phyloP scores from a whole-genome alignment of 2,797 vertebrate genomes.

The Coranthus polyacanthus region DNA sequence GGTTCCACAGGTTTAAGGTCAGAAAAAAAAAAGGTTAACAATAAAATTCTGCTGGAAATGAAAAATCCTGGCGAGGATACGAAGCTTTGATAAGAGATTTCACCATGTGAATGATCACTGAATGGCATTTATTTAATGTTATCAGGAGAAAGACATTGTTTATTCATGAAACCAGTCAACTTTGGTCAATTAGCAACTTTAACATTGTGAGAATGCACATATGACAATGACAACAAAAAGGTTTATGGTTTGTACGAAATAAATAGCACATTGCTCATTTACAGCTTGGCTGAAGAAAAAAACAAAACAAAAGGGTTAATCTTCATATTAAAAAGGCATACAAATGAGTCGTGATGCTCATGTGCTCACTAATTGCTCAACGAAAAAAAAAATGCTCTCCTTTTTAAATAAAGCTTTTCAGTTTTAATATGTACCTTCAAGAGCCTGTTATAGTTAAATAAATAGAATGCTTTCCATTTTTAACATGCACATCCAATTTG shows the following conservation, averaged over 20 bases:
- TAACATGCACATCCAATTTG: constrained; percentile 91
- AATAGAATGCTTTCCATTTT: constrained; percentile 91
- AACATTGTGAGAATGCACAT: constrained; percentile 87
- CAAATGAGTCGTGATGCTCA: constrained; percentile 81
- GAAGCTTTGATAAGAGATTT: constrained; percentile 51
- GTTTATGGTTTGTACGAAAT: constrained; percentile 86
- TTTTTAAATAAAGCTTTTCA: constrained; percentile 91
- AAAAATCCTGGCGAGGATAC: no score
- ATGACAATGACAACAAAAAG: constrained; percentile 83
- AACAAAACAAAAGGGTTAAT: constrained; percentile 77
- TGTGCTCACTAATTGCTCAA: constrained; percentile 83
- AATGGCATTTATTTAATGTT: constrained; percentile 83
- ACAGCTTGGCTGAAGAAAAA: constrained; percentile 84
- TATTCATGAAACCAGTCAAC: constrained; percentile 90
- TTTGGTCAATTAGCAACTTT: constrained; percentile 91
- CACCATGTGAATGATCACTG: constrained; percentile 67
- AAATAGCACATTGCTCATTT: constrained; percentile 89
- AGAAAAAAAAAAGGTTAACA: constrained; percentile 3
- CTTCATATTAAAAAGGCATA: constrained; percentile 87
- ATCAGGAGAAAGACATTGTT: constrained; percentile 87
- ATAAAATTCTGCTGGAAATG: not conserved
- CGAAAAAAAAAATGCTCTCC: constrained; percentile 82
- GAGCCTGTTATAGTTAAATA: constrained; percentile 92
- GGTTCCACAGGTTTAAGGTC: not conserved
- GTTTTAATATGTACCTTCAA: constrained; percentile 90